Base-by-base conservation (phyloP, 2,888 invertebrate genomes). In the Trisateles emortualis region DNA sequence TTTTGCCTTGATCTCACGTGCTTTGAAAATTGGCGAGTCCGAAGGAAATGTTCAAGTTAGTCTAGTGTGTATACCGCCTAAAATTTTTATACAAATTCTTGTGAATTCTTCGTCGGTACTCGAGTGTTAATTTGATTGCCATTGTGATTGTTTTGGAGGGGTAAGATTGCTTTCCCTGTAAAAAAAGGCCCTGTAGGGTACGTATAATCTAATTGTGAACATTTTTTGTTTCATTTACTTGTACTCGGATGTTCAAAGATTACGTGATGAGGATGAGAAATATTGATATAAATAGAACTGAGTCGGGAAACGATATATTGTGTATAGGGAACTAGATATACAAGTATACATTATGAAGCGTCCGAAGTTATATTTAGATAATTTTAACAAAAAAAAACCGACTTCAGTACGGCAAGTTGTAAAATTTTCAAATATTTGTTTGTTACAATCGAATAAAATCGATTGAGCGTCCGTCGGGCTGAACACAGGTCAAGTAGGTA, bases 1-100 rank as follows among this genome's bases (percentile, higher is more conserved):
- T 78, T 78, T 72, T 72, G 68, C 70, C 53, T 63, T 79, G 81
- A 79, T 76, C 81, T 79, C 83, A 83, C 84, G 85, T 82, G 80
- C 81, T 76, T 64, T 64, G 74, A 65, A 76, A 84, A 84, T 81
- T 82, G 84, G 77, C 74, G 76, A 76, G 69, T 67, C 69, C 72
- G 72, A 72, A 79, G 78, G 79, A 78, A 77, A 78, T 76, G 78
- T 76, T 74, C 66, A 52, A 61, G 67, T 70, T 78, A 74, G 73
- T 69, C 74, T 54, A 33, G 60, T 59, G 55, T 60, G 58, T 43
- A 57, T 44, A 58, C 43, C 44, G 49, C 64, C 72, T 63, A 59
- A 63, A 58, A 32, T 48, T 59, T 59, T 65, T 68, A 50, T 40
- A 71, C 62, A 55, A 68, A 59, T 64, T 60, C 54, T 52, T 46